phyloP scores from a whole-genome alignment of 2,797 vertebrate genomes.

The Aldrovandia affinis region DNA sequence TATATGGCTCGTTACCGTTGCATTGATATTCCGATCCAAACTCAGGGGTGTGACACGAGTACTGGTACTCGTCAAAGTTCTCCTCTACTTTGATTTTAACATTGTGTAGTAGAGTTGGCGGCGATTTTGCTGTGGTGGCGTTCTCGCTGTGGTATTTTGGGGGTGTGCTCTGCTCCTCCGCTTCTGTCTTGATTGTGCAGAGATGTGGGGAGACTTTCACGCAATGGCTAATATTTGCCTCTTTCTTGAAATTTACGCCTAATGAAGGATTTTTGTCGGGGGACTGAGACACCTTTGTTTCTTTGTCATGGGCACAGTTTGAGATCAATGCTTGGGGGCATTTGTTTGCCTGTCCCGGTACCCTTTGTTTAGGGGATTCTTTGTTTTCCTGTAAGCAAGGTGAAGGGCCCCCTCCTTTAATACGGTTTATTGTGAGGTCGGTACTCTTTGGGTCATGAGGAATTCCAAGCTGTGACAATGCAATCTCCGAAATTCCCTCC shows the following conservation, averaged over 20 bases:
- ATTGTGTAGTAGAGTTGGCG: slow-evolving; percentile 79
- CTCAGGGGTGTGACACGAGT: slow-evolving; percentile 70
- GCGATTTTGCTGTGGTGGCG: slow-evolving; percentile 54
- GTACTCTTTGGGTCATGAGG: slow-evolving; percentile 73
- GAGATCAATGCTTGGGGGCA: slow-evolving; percentile 73
- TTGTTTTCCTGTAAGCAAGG: slow-evolving; percentile 81
- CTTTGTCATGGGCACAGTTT: slow-evolving; percentile 77
- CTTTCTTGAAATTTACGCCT: slow-evolving; percentile 73
- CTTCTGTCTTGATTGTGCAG: slow-evolving; percentile 79
- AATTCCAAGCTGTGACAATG: slow-evolving; percentile 76
- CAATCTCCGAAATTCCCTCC: slow-evolving; percentile 67
- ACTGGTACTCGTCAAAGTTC: slow-evolving; percentile 87
- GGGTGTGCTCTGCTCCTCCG: slow-evolving; percentile 63
- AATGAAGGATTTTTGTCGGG: slow-evolving; percentile 70
- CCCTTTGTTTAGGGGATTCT: slow-evolving; percentile 83
- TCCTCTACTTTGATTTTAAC: slow-evolving; percentile 96
- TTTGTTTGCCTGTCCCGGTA: slow-evolving; percentile 78
- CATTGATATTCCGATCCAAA: slow-evolving; percentile 68
- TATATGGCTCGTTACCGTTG: slow-evolving; percentile 81
- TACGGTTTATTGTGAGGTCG: slow-evolving; percentile 74
- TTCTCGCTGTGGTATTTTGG: slow-evolving; percentile 56
- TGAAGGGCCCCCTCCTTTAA: slow-evolving; percentile 75
- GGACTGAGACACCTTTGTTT: slow-evolving; percentile 73
- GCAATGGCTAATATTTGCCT: slow-evolving; percentile 74
- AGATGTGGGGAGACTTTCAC: slow-evolving; percentile 68